Evolutionary conservation across 2,888 invertebrate species (phyloP).

Genomic region (Cephus pulcher): DNA sequence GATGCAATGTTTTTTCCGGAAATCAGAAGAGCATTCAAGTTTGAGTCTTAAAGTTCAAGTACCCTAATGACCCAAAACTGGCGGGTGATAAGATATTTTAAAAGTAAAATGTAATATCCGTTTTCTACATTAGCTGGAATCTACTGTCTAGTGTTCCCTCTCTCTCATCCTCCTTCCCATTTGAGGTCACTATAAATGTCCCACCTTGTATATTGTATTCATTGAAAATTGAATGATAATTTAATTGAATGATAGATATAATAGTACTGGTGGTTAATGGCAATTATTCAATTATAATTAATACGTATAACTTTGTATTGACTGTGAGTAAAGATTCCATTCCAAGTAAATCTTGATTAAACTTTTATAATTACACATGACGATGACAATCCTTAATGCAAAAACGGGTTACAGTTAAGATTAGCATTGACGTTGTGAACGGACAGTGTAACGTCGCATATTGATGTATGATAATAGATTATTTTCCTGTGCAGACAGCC

Average conservation of each 20-base stretch:
- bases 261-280: not conserved
- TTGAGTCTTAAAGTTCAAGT: too few relatives aligned
- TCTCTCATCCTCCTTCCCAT: too few relatives aligned
- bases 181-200: too few relatives aligned
- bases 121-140: too few relatives aligned
- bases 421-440: slow-evolving; percentile 10
- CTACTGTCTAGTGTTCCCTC: too few relatives aligned
- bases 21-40: too few relatives aligned
- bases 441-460: slow-evolving; percentile 5
- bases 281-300: not conserved
- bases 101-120: too few relatives aligned
- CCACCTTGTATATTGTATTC: not conserved
- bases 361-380: not conserved
- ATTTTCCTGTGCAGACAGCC: not conserved
- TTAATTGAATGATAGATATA: not conserved
- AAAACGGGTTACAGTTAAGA: slow-evolving; percentile 14
- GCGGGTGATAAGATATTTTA: too few relatives aligned
- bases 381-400: slow-evolving; percentile 9
- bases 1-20: too few relatives aligned
- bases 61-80: too few relatives aligned
- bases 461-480: slow-evolving; percentile 14
- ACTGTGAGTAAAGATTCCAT: not conserved
- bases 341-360: not conserved
- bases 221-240: not conserved
- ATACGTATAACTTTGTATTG: not conserved